These are phyloP conservation scores for Plutomurus gul DNA, from an alignment of 1,140 invertebrate species.

Conservation along the genomic window DNA sequence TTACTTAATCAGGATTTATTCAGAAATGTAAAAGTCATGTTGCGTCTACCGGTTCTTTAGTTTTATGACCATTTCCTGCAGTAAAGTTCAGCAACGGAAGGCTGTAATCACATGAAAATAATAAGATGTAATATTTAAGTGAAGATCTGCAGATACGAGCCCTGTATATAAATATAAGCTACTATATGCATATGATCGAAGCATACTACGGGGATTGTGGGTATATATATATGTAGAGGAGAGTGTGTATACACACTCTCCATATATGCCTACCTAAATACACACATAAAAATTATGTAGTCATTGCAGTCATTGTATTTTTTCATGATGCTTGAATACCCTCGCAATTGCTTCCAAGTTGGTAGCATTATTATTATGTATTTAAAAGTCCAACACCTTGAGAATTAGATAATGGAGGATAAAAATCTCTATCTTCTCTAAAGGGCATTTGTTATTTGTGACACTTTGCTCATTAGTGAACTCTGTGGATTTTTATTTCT, in stretches of 20 bases:
- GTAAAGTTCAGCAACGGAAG: neutral
- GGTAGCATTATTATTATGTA: neutral
- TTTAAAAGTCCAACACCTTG: neutral
- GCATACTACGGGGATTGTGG: too few relatives aligned
- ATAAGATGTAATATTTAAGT: too few relatives aligned
- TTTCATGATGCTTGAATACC: too few relatives aligned
- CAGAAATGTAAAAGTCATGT: too few relatives aligned
- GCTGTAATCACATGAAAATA: neutral
- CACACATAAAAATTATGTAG: too few relatives aligned
- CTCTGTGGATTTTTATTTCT: constrained; percentile 16
- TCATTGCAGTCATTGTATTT: too few relatives aligned
- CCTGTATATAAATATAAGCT: neutral
- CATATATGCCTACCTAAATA: too few relatives aligned
- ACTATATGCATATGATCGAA: too few relatives aligned
- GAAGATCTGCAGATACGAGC: neutral
- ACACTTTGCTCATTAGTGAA: neutral
- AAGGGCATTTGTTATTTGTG: neutral
- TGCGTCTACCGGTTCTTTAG: too few relatives aligned
- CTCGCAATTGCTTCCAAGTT: neutral
- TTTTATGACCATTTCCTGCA: constrained; percentile 1
- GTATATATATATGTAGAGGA: too few relatives aligned
- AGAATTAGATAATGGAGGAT: neutral
- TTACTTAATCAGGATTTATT: too few relatives aligned
- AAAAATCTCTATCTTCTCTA: neutral
- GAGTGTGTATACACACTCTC: too few relatives aligned